phyloP scores from a whole-genome alignment of 2,113 vertebrate genomes.

The Noctilio leporinus region DNA sequence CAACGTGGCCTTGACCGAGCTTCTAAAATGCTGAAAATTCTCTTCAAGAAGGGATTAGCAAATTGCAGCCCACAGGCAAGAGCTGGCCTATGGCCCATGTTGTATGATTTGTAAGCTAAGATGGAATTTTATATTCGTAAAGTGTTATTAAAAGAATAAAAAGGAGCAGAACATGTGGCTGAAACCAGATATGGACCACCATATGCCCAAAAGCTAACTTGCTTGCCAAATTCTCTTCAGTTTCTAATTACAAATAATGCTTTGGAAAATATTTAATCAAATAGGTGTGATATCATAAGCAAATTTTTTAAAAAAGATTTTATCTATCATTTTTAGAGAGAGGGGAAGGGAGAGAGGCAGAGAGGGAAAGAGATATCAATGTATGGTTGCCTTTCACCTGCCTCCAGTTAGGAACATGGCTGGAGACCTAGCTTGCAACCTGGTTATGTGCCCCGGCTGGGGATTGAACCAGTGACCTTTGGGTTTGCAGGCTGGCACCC shows the following conservation, averaged over 20 bases:
- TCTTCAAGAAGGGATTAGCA: neutral
- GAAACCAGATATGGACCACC: neutral
- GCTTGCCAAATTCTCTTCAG: slow-evolving; percentile 69
- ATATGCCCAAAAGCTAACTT: slow-evolving; percentile 59
- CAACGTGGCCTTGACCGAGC: neutral
- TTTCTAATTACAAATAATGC: slow-evolving; percentile 54
- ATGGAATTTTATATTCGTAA: neutral
- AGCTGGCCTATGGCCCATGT: neutral
- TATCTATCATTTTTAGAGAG: too few relatives aligned
- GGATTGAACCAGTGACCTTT: too few relatives aligned
- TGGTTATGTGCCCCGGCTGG: too few relatives aligned
- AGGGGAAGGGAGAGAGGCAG: too few relatives aligned
- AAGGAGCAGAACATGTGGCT: neutral
- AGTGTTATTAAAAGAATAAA: neutral
- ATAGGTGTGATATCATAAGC: slow-evolving; percentile 59
- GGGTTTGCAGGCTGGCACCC: too few relatives aligned
- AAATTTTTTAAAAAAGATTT: too few relatives aligned
- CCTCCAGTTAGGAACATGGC: too few relatives aligned
- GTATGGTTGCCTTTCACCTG: too few relatives aligned
- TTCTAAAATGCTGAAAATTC: neutral
- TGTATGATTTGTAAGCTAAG: neutral
- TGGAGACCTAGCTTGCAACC: too few relatives aligned
- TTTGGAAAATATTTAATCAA: slow-evolving; percentile 58
- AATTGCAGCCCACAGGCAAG: neutral
- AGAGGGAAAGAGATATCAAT: too few relatives aligned